phyloP scores from a whole-genome alignment of 2,113 vertebrate species.

The Chamaea fasciata region DNA sequence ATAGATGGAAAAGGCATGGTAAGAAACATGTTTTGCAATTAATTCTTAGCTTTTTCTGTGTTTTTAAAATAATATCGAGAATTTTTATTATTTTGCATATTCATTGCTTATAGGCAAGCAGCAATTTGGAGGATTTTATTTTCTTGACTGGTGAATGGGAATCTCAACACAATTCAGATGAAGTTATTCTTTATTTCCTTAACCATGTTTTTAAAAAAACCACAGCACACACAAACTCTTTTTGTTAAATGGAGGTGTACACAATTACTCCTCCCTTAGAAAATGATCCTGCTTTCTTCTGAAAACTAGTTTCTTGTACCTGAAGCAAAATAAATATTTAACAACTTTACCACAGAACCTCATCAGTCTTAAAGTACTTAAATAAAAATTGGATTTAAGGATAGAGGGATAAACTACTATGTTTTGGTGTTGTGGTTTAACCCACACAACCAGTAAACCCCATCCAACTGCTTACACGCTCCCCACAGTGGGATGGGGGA shows the following conservation, averaged over 20 bases:
- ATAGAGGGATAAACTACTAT: not conserved
- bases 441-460: not conserved
- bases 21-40: slow-evolving; percentile 54
- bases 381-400: not conserved
- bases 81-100: not conserved
- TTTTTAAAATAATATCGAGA: not conserved
- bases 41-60: not conserved
- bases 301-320: not conserved
- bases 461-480: rapidly evolving
- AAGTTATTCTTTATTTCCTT: not conserved
- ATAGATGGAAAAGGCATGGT: slow-evolving; percentile 99
- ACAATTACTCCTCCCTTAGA: not conserved
- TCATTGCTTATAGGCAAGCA: not conserved
- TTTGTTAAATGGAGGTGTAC: not conserved
- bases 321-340: not conserved
- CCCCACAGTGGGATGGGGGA: not conserved
- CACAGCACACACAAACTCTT: not conserved
- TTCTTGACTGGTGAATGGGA: not conserved
- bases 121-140: not conserved
- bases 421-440: not conserved
- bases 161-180: not conserved
- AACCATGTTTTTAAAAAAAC: not conserved
- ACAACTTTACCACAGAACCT: not conserved
- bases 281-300: not conserved
- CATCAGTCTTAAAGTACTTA: not conserved